Conservation (phyloP, 2,797 vertebrate genomes). For the Ataeniobius toweri region DNA sequence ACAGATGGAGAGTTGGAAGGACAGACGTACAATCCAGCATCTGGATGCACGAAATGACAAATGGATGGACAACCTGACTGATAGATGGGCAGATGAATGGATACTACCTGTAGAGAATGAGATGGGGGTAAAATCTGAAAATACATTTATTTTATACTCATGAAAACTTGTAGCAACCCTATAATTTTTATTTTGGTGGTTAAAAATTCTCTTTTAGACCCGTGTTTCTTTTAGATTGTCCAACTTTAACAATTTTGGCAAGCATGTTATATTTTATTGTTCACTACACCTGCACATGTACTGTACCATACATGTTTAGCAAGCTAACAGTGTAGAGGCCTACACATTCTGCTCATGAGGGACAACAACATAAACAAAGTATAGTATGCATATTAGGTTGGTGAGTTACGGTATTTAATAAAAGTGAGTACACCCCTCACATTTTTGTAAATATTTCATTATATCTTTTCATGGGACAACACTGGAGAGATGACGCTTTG, state of each 20-base stretch:
- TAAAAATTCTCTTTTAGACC: background rate
- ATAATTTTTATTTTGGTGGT: background rate
- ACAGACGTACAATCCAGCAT: too few species aligned
- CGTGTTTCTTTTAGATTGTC: background rate
- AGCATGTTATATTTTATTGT: too few species aligned
- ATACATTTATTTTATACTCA: background rate
- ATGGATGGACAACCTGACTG: too few species aligned
- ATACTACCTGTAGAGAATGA: background rate
- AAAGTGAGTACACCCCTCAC: too few species aligned
- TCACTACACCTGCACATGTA: background rate
- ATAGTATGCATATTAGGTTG: too few species aligned
- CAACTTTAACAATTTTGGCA: background rate
- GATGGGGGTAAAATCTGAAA: background rate
- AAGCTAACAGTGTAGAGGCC: too few species aligned
- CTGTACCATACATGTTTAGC: too few species aligned
- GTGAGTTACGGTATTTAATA: too few species aligned
- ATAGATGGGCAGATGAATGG: background rate
- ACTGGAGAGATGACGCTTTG: too few species aligned
- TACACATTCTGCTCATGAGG: too few species aligned
- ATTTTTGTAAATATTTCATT: too few species aligned
- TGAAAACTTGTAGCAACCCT: background rate
- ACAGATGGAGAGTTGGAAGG: background rate
- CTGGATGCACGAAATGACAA: background rate
- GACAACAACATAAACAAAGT: background rate
- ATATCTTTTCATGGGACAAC: too few species aligned